Evolutionary conservation across 2,888 invertebrate species (phyloP).

Genomic region (Timandra comae): DNA sequence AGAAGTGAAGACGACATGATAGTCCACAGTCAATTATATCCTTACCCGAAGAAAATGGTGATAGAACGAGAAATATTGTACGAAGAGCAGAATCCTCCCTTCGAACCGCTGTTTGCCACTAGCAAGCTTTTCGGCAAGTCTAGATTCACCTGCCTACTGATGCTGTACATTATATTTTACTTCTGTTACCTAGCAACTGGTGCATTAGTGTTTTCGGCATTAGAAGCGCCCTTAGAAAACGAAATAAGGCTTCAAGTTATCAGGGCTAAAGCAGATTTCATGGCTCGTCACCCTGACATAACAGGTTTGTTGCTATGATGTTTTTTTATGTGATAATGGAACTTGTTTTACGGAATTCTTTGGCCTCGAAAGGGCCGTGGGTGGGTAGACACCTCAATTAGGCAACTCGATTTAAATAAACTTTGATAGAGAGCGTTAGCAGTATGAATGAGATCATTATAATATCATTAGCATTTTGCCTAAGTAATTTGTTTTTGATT

Average conservation of each 20-base stretch:
- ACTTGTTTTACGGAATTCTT: no score
- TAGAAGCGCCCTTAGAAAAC: constrained; percentile 81
- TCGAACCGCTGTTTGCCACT: constrained; percentile 59
- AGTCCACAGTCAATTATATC: constrained; percentile 62
- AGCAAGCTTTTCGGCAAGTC: constrained; percentile 69
- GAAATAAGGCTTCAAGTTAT: constrained; percentile 69
- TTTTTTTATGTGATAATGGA: constrained; percentile 8
- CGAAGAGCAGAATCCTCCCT: constrained; percentile 64
- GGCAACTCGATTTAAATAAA: no score
- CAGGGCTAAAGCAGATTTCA: constrained; percentile 73
- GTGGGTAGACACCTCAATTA: no score
- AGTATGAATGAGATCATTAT: no score
- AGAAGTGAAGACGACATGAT: constrained; percentile 68
- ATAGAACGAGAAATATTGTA: constrained; percentile 60
- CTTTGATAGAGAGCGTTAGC: no score
- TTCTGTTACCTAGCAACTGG: constrained; percentile 79
- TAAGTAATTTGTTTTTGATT: no score
- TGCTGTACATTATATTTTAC: constrained; percentile 77
- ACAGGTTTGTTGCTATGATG: constrained; percentile 71
- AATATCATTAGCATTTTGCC: no score
- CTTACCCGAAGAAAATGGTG: constrained; percentile 63
- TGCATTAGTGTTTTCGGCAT: constrained; percentile 79
- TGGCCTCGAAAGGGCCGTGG: no score
- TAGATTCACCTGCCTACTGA: constrained; percentile 71
- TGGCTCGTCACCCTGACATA: constrained; percentile 76